Evolutionary conservation across 2,888 invertebrate species (phyloP).

Genomic region (Smittia sp.): DNA sequence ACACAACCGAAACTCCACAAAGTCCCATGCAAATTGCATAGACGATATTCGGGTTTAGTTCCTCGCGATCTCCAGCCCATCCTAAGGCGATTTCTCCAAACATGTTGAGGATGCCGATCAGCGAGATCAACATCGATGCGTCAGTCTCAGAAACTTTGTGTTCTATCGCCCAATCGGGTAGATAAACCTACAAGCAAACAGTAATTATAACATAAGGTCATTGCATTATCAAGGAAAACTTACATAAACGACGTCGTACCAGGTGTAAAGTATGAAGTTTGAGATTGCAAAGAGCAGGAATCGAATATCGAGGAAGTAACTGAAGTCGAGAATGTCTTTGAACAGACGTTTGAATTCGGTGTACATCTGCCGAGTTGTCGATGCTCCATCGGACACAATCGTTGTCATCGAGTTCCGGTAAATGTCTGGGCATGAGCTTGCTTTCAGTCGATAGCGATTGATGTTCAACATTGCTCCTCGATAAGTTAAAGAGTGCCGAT

Average conservation of each 20-base stretch:
- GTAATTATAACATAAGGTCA: too few species aligned
- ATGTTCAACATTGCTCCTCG: conserved; percentile 84
- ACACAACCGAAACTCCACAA: conserved; percentile 65
- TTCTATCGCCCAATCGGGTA: conserved; percentile 74
- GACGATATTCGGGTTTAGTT: conserved; percentile 71
- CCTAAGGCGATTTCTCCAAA: conserved; percentile 84
- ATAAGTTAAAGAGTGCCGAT: conserved; percentile 76
- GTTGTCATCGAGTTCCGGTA: conserved; percentile 83
- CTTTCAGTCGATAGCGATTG: conserved; percentile 72
- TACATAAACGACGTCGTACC: conserved; percentile 93
- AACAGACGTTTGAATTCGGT: conserved; percentile 76
- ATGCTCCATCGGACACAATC: conserved; percentile 69
- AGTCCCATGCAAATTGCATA: conserved; percentile 78
- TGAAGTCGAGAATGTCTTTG: conserved; percentile 76
- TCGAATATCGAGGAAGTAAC: conserved; percentile 70
- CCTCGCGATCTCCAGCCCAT: conserved; percentile 79
- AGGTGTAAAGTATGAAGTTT: conserved; percentile 86
- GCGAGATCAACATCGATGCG: conserved; percentile 77
- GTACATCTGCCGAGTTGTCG: conserved; percentile 61
- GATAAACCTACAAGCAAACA: too few species aligned
- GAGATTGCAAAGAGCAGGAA: conserved; percentile 80
- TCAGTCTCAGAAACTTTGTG: conserved; percentile 70
- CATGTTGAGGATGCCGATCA: conserved; percentile 85
- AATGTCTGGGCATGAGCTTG: conserved; percentile 88
- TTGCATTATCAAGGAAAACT: too few species aligned